Evolutionary conservation across 2,797 vertebrate species (phyloP).

Genomic region (Chelon auratus): DNA sequence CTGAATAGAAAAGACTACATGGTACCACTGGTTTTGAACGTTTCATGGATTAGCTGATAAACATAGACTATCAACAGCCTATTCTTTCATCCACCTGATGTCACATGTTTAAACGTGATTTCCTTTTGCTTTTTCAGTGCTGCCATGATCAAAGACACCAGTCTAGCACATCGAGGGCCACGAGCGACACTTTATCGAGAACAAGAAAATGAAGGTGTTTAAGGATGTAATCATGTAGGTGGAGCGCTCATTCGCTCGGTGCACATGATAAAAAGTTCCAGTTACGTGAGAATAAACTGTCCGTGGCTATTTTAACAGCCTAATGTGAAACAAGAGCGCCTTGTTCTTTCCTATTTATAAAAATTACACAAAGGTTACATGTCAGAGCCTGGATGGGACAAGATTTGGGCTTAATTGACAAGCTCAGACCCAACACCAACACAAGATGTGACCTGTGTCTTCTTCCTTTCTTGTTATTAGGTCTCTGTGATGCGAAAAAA

Average conservation of each 20-base stretch:
- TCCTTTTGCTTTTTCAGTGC: neutral
- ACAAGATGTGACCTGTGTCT: constrained; percentile 4
- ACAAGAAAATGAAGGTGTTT: constrained; percentile 33
- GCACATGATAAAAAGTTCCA: constrained; percentile 59
- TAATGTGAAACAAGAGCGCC: constrained; percentile 15
- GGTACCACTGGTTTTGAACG: too few species aligned
- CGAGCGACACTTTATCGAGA: constrained; percentile 9
- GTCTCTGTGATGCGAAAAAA: constrained; percentile 8
- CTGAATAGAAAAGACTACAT: neutral
- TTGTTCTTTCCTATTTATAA: constrained; percentile 41
- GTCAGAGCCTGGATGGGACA: neutral
- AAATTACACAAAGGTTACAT: constrained; percentile 26
- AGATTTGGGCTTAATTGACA: constrained; percentile 8
- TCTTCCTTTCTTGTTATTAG: constrained; percentile 7
- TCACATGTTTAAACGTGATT: constrained; percentile 3
- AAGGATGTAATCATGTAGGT: constrained; percentile 59
- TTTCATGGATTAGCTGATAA: neutral
- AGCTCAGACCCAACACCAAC: constrained; percentile 6
- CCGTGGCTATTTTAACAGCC: constrained; percentile 41
- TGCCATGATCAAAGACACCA: neutral
- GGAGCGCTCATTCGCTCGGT: constrained; percentile 36
- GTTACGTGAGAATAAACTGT: constrained; percentile 54
- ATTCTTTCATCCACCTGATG: constrained; percentile 22
- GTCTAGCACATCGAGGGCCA: neutral
- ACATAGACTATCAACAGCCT: neutral